These are phyloP conservation scores for Mesorhabditis spiculigera DNA, from an alignment of 2,888 invertebrate genomes.

Conservation along the genomic window DNA sequence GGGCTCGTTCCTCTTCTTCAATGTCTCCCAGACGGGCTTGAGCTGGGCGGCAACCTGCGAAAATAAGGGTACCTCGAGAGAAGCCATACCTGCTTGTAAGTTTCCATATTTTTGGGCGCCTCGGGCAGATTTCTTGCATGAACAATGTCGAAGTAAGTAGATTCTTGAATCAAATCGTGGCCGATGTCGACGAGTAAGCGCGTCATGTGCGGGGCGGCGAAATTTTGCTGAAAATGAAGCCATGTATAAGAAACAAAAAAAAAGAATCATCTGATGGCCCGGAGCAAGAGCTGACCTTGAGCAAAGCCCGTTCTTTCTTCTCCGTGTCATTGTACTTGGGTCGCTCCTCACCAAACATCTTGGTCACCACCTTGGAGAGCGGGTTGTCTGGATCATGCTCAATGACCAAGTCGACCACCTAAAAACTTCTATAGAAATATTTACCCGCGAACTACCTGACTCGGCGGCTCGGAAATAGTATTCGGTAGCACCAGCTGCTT, in stretches of 20 bases:
- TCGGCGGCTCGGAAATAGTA: slow-evolving; percentile 55
- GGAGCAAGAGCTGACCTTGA: slow-evolving; percentile 25
- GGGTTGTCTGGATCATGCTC: slow-evolving; percentile 54
- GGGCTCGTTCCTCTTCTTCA: slow-evolving; percentile 47
- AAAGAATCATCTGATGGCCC: not conserved
- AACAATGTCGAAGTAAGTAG: slow-evolving; percentile 56
- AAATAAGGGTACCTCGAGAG: not conserved
- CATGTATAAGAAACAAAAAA: not conserved
- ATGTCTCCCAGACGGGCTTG: slow-evolving; percentile 53
- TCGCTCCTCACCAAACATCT: slow-evolving; percentile 51
- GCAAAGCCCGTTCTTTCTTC: slow-evolving; percentile 35
- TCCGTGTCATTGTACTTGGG: slow-evolving; percentile 49
- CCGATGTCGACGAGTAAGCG: slow-evolving; percentile 52
- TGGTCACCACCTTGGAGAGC: slow-evolving; percentile 40
- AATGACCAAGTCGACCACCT: slow-evolving; percentile 52
- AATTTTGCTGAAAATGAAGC: slow-evolving; percentile 13
- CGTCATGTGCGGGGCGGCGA: slow-evolving; percentile 51
- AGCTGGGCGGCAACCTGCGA: slow-evolving; percentile 52
- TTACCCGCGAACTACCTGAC: slow-evolving; percentile 29
- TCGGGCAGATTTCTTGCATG: slow-evolving; percentile 55
- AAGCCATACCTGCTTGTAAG: slow-evolving; percentile 45
- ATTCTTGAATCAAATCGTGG: slow-evolving; percentile 55
- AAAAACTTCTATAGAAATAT: slow-evolving; percentile 5
- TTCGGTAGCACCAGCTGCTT: slow-evolving; percentile 55
- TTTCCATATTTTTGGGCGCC: slow-evolving; percentile 54